phyloP scores from a whole-genome alignment of 1,140 invertebrate genomes.

The Yoshiicerus persimilis region DNA sequence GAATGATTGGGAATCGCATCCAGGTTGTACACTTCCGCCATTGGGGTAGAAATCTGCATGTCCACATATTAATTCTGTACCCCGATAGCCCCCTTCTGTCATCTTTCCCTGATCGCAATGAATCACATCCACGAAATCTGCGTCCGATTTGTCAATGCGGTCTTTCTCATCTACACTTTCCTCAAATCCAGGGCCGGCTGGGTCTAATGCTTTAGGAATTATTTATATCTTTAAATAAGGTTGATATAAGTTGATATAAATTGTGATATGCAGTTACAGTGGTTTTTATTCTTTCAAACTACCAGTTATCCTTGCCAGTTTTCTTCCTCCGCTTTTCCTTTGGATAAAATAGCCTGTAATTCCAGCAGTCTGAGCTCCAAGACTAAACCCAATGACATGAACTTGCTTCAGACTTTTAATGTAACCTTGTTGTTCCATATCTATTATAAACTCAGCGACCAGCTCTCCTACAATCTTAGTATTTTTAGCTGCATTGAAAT shows the following conservation, averaged over 20 bases:
- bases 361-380: not conserved
- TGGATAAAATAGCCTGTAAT: not conserved
- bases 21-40: not conserved
- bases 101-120: conserved; percentile 31
- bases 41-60: not conserved
- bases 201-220: not conserved
- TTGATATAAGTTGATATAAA: too few relatives aligned
- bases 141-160: conserved; percentile 22
- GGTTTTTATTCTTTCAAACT: not conserved
- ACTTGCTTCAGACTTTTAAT: not conserved
- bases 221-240: too few relatives aligned
- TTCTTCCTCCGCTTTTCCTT: not conserved
- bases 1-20: not conserved
- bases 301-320: not conserved
- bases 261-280: too few relatives aligned
- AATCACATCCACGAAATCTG: conserved; percentile 44
- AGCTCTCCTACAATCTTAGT: not conserved
- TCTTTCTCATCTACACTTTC: not conserved
- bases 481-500: not conserved
- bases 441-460: not conserved
- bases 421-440: not conserved
- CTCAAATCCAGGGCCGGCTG: not conserved
- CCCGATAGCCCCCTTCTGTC: not conserved
- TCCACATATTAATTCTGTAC: not conserved
- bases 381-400: not conserved